A percentile compares a stretch with the other conserved stretches of the same genome.
phyloP scores from a whole-genome alignment of 2,797 vertebrate genomes.

The Gila robusta region DNA sequence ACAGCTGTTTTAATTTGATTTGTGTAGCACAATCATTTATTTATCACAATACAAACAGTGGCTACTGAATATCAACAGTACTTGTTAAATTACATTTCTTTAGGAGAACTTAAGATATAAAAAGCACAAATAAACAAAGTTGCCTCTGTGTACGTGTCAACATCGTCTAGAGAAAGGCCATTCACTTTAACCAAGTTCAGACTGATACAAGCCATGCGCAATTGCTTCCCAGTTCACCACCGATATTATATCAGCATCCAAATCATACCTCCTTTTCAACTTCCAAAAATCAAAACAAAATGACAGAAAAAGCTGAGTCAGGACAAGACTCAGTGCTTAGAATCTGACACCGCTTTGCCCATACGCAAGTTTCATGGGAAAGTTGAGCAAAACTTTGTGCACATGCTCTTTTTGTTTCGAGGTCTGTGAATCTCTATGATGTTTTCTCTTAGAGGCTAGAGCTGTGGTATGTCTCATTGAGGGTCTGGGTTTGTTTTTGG shows the following conservation, averaged over 20 bases:
- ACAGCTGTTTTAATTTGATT: background rate
- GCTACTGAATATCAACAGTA: slow-evolving; percentile 19
- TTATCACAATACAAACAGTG: slow-evolving; percentile 14
- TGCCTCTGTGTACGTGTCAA: slow-evolving; percentile 13
- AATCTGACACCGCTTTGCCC: background rate
- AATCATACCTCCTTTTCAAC: background rate
- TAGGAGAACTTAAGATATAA: background rate
- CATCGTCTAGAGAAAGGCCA: background rate
- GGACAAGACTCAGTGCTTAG: background rate
- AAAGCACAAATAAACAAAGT: slow-evolving; percentile 34
- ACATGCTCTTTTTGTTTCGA: background rate
- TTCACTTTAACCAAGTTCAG: background rate
- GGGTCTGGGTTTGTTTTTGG: slow-evolving; percentile 89
- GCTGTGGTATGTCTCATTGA: slow-evolving; percentile 63
- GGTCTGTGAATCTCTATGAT: background rate
- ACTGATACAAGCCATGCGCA: background rate
- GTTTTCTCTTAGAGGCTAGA: background rate
- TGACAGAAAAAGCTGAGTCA: background rate
- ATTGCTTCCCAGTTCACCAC: background rate
- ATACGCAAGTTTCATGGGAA: background rate
- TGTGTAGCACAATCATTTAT: slow-evolving; percentile 8
- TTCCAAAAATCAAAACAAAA: slow-evolving; percentile 14
- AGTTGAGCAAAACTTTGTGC: background rate
- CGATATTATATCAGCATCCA: background rate
- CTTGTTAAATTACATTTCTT: slow-evolving; percentile 30